Percentiles rank a stretch among this genome's conserved stretches.
These are phyloP conservation scores for Polyommatus iphigenia DNA, from an alignment of 2,888 invertebrate species.

Conservation along the genomic window DNA sequence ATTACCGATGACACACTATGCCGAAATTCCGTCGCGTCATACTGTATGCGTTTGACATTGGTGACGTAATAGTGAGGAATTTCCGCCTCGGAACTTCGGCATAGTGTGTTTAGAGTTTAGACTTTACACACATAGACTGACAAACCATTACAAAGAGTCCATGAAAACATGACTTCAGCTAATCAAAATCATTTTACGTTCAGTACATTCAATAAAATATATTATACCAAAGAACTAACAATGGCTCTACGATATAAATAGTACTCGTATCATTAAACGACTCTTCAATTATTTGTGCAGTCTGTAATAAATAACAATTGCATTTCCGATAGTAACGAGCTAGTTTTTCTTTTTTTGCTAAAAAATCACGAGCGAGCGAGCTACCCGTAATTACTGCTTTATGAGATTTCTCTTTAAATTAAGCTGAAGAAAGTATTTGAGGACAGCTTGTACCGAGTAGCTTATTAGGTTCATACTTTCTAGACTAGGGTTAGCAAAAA, in stretches of 20 bases:
- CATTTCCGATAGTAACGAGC: background rate
- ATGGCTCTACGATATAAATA: background rate
- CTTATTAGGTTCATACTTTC: conserved; percentile 16
- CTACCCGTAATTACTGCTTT: conserved; percentile 11
- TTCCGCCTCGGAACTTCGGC: too few relatives aligned
- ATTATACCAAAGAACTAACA: background rate
- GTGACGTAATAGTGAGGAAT: too few relatives aligned
- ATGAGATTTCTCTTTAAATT: conserved; percentile 14
- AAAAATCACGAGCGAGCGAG: conserved; percentile 6
- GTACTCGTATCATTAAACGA: background rate
- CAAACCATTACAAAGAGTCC: too few relatives aligned
- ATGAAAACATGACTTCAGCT: too few relatives aligned
- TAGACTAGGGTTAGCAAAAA: background rate
- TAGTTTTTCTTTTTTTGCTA: background rate
- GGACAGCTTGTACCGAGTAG: conserved; percentile 15
- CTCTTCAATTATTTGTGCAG: conserved; percentile 3
- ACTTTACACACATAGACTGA: too few relatives aligned
- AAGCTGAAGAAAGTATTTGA: conserved; percentile 13
- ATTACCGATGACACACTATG: too few relatives aligned
- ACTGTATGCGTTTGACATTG: too few relatives aligned
- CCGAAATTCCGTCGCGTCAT: too few relatives aligned
- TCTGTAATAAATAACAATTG: conserved; percentile 13
- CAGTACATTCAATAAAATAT: background rate
- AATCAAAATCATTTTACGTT: background rate
- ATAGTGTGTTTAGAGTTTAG: too few relatives aligned